phyloP scores from a whole-genome alignment of 2,888 invertebrate genomes.

The Troides oblongomaculatus region DNA sequence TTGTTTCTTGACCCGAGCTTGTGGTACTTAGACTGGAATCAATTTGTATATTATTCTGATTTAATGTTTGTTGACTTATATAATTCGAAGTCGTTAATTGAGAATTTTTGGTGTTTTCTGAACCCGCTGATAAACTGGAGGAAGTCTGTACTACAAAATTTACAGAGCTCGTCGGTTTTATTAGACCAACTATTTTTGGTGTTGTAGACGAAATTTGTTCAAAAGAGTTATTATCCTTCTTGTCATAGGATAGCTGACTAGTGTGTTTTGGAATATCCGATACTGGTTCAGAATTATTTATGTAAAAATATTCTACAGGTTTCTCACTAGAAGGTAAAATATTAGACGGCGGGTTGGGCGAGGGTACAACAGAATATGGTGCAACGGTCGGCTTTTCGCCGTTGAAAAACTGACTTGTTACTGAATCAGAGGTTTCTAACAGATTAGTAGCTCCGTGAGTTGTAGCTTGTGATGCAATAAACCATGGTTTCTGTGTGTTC shows the following conservation, averaged over 20 bases:
- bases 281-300: not conserved
- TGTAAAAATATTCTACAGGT: not conserved
- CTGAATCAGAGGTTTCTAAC: not conserved
- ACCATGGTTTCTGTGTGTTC: slow-evolving; percentile 9
- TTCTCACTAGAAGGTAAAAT: not conserved
- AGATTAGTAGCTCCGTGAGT: not conserved
- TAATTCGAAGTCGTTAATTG: not conserved
- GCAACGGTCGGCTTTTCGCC: not conserved
- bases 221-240: slow-evolving; percentile 1
- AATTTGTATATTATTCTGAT: slow-evolving; percentile 2
- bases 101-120: not conserved
- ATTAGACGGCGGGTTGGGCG: not conserved
- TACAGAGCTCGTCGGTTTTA: slow-evolving; percentile 5
- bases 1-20: too few species aligned
- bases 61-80: not conserved
- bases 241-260: not conserved
- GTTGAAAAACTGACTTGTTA: not conserved
- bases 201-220: not conserved
- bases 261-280: slow-evolving; percentile 9
- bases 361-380: not conserved
- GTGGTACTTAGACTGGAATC: not conserved
- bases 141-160: not conserved
- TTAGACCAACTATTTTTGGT: not conserved
- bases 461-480: not conserved
- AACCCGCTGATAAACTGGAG: not conserved